Evolutionary conservation across 2,797 vertebrate species (phyloP), one percentile per base, ranked within the genome.

Genomic region (Pipistrellus pygmaeus): DNA sequence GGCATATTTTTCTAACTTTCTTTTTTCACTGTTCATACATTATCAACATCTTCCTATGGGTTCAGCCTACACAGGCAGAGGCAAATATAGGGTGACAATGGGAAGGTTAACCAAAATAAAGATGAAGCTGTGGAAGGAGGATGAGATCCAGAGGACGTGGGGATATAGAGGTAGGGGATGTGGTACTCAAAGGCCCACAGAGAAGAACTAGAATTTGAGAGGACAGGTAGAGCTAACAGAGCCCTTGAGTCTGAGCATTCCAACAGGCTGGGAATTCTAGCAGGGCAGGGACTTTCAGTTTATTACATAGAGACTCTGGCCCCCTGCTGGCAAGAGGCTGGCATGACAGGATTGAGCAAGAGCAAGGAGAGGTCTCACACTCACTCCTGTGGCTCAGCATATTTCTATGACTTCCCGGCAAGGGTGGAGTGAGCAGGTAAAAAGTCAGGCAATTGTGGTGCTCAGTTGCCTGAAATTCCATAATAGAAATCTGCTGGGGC

Each of bases 41-140:
- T 88, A 62, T 68, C 66, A 82, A 84, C 35, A 57, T 94, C 27
- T 92, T 92, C 81, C 85, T 71, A 55, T 53, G 51, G 48, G 66
- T 32, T 93, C 57, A 71, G 82, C 9, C 53, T 78, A 27, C 51
- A 68, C 9, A 80, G 53, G 27, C 48, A 66, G 55, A 17, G 46
- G 23, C 30, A 68, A 80, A 30, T 41, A 72, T 8, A 71, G 25
- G n/a, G 23, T 48, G 66, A 23, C 3, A 5, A 51, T 32, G 4
- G 32, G 48, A 80, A 80, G 41, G 25, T 55, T 48, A 12, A 69
- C 27, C 35, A 64, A 77, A 75, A 48, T 48, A 71, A 62, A 66
- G 20, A 64, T 84, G 44, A 86, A 13, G 38, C 25, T 55, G 14
- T 53, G 23, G 46, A 69, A 85, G 38, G 41, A 73, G 48, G 14